These are phyloP conservation scores for Austrofundulus limnaeus DNA, from an alignment of 2,113 vertebrate species.

Conservation along the genomic window DNA sequence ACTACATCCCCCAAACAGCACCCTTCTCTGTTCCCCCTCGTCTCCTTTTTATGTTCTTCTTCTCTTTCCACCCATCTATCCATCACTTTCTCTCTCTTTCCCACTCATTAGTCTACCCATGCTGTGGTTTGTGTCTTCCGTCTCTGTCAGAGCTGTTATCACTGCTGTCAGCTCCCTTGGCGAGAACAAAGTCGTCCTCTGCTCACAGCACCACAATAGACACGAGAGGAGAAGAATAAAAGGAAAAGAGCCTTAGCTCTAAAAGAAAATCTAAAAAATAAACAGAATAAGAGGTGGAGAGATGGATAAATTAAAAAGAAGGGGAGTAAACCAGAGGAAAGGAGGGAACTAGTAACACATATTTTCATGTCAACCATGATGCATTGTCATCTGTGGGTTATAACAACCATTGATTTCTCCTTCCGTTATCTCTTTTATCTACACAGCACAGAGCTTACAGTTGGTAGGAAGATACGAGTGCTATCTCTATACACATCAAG, in stretches of 20 bases:
- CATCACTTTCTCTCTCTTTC: slow-evolving; percentile 43
- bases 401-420: slow-evolving; percentile 67
- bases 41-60: slow-evolving; percentile 47
- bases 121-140: slow-evolving; percentile 73
- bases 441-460: slow-evolving; percentile 72
- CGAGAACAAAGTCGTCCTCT: slow-evolving; percentile 80
- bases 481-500: slow-evolving; percentile 79
- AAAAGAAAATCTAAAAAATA: slow-evolving; percentile 41
- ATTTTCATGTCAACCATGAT: slow-evolving; percentile 70
- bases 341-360: slow-evolving; percentile 58
- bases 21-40: slow-evolving; percentile 6
- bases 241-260: slow-evolving; percentile 58
- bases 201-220: slow-evolving; percentile 76
- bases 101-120: slow-evolving; percentile 75
- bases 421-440: slow-evolving; percentile 68
- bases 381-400: slow-evolving; percentile 72
- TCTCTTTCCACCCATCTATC: slow-evolving; percentile 50
- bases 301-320: slow-evolving; percentile 59
- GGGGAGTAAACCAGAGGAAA: slow-evolving; percentile 56
- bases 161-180: slow-evolving; percentile 77
- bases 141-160: slow-evolving; percentile 81
- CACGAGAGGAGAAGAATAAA: slow-evolving; percentile 72
- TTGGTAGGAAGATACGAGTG: slow-evolving; percentile 66
- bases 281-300: slow-evolving; percentile 45
- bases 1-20: slow-evolving; percentile 39